phyloP scores from a whole-genome alignment of 2,113 vertebrate genomes.

The Lophius piscatorius region DNA sequence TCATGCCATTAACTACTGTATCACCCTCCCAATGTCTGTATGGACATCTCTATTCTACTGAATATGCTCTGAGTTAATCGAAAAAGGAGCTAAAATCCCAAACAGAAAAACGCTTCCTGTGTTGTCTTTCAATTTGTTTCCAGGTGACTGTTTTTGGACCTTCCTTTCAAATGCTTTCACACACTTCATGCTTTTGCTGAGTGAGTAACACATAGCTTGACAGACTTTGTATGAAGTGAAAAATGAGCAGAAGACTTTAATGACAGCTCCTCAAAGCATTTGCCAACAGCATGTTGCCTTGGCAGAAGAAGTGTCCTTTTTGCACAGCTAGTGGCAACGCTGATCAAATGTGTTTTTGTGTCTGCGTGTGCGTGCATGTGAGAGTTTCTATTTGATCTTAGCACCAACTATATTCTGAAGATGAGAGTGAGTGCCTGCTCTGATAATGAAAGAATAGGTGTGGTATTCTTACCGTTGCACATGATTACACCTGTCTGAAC shows the following conservation, averaged over 20 bases:
- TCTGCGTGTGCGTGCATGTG: slow-evolving; percentile 7
- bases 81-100: slow-evolving; percentile 14
- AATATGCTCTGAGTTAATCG: slow-evolving; percentile 12
- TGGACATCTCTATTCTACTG: slow-evolving; percentile 4
- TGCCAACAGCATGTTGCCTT: slow-evolving; percentile 73
- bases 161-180: slow-evolving; percentile 19
- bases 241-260: slow-evolving; percentile 71
- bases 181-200: slow-evolving; percentile 56
- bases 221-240: slow-evolving; percentile 73
- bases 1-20: not conserved
- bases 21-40: slow-evolving; percentile 8
- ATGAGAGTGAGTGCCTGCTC: slow-evolving; percentile 15
- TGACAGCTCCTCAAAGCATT: slow-evolving; percentile 57
- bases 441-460: slow-evolving; percentile 32
- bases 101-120: slow-evolving; percentile 9
- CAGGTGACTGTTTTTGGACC: slow-evolving; percentile 34
- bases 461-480: not conserved
- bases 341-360: slow-evolving; percentile 61
- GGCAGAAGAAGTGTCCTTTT: slow-evolving; percentile 70
- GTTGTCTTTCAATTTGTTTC: slow-evolving; percentile 40
- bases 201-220: slow-evolving; percentile 55
- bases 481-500: not conserved
- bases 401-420: slow-evolving; percentile 23
- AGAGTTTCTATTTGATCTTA: slow-evolving; percentile 33
- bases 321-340: slow-evolving; percentile 62